These are phyloP conservation scores for Ostrea edulis DNA, from an alignment of 1,140 invertebrate genomes.

Conservation along the genomic window DNA sequence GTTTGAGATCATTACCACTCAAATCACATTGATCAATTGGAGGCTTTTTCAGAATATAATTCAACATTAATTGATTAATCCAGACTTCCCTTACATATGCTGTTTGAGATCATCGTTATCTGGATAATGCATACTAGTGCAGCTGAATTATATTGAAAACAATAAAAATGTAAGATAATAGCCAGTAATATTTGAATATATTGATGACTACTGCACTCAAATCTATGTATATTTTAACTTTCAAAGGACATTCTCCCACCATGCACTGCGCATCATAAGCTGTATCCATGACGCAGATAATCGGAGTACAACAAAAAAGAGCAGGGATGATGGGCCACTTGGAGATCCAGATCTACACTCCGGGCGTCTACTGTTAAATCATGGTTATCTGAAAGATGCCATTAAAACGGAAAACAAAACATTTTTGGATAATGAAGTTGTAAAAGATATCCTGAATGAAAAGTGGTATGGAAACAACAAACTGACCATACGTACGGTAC, in stretches of 20 bases:
- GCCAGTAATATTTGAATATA: too few species aligned
- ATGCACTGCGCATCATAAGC: not conserved
- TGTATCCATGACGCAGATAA: not conserved
- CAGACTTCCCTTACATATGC: too few species aligned
- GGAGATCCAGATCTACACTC: not conserved
- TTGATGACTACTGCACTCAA: too few species aligned
- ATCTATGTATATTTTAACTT: not conserved
- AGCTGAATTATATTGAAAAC: too few species aligned
- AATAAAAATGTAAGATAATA: too few species aligned
- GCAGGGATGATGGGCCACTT: not conserved
- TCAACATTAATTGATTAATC: too few species aligned
- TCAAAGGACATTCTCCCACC: not conserved
- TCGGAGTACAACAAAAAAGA: not conserved
- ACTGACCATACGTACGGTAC: not conserved
- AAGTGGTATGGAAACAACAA: conserved; percentile 16
- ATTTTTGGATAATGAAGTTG: conserved; percentile 18
- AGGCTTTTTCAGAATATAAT: too few species aligned
- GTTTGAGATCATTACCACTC: too few species aligned
- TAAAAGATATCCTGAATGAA: conserved; percentile 4
- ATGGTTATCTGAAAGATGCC: conserved; percentile 27
- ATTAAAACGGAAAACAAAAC: conserved; percentile 25
- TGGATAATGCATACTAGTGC: too few species aligned
- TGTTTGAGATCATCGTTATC: too few species aligned
- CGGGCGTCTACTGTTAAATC: not conserved
- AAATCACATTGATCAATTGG: too few species aligned